phyloP scores from a whole-genome alignment of 2,888 invertebrate species.

The Meiosimyza decipiens region DNA sequence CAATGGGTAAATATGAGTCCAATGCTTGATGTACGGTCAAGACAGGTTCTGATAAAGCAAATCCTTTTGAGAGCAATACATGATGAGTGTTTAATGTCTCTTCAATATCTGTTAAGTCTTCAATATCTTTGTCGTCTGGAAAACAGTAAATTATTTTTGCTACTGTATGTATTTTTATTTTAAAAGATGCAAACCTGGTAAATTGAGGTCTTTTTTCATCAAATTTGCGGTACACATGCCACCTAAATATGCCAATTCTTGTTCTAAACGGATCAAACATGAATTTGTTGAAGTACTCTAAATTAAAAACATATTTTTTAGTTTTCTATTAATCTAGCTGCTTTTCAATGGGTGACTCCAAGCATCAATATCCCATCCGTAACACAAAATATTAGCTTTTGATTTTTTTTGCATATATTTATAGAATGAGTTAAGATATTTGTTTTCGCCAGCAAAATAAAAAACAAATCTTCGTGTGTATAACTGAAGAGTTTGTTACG shows the following conservation, averaged over 20 bases:
- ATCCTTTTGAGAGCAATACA: slow-evolving; percentile 85
- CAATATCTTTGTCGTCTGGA: slow-evolving; percentile 74
- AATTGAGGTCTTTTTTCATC: slow-evolving; percentile 82
- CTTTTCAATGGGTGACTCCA: too few species aligned
- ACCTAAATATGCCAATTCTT: slow-evolving; percentile 89
- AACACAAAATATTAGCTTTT: background rate
- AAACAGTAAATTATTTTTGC: background rate
- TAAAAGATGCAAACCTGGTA: slow-evolving; percentile 68
- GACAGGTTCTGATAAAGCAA: slow-evolving; percentile 84
- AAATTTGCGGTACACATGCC: slow-evolving; percentile 92
- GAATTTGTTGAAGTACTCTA: slow-evolving; percentile 60
- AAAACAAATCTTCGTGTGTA: too few species aligned
- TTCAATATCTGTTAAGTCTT: slow-evolving; percentile 79
- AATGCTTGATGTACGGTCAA: slow-evolving; percentile 91
- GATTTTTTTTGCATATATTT: too few species aligned
- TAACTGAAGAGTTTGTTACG: too few species aligned
- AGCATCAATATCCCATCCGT: background rate
- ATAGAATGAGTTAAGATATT: too few species aligned
- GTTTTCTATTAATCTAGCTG: too few species aligned
- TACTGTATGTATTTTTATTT: background rate
- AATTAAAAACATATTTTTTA: background rate
- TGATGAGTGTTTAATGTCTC: slow-evolving; percentile 70
- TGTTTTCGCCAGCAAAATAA: too few species aligned
- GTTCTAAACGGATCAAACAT: slow-evolving; percentile 77
- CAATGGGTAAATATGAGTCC: slow-evolving; percentile 86